Base-by-base conservation (phyloP, 2,888 invertebrate species). In the Leistus spinibarbis region DNA sequence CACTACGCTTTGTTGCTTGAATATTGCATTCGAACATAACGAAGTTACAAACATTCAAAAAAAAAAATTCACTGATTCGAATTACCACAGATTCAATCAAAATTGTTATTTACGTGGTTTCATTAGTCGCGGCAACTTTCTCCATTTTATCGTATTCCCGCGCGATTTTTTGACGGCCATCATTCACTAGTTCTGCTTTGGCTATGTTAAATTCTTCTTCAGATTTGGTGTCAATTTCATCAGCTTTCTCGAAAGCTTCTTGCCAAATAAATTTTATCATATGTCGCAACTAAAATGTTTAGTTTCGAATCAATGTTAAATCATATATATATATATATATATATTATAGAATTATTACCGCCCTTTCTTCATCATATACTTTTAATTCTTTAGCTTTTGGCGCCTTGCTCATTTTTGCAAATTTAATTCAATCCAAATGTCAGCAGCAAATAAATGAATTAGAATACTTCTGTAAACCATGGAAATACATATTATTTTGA, bases 251-350 rank as follows among this genome's bases (percentile, higher is more conserved):
- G 19, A 4, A 17, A 57, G 77, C 77, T 67, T 79, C 76, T 77
- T 77, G 77, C 67, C 76, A 77, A 54, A 82, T 66, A 81, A 63
- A 74, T 16, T 19, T 22, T 2, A 68, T 54, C 68, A 74, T 68
- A 54, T 63, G 62, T 10, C 10, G 1, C 22, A 74, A 23, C 74
- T 74, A 57, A 24, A 64, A 53, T 23, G 17, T 23, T 72, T 16
- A 66, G 53, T 9, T 53, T 53, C 53, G 10, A 53, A 53, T n/a
- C n/a, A n/a, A 40, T 40, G 13, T 40, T 40, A 10, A 40, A 40
- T 24, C 7, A 24, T 4, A 24, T 40, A 10, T 40, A 10, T 10
- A 40, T 40, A 10, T 40, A 40, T 9, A 9, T 27, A 9, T 10
- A 5, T 40, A 40, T 40, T 40, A 2, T 1, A 40, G 13, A 4